A percentile compares a stretch with the other conserved stretches of the same genome.
phyloP scores from a whole-genome alignment of 2,113 vertebrate genomes.

The Urocolius indicus region DNA sequence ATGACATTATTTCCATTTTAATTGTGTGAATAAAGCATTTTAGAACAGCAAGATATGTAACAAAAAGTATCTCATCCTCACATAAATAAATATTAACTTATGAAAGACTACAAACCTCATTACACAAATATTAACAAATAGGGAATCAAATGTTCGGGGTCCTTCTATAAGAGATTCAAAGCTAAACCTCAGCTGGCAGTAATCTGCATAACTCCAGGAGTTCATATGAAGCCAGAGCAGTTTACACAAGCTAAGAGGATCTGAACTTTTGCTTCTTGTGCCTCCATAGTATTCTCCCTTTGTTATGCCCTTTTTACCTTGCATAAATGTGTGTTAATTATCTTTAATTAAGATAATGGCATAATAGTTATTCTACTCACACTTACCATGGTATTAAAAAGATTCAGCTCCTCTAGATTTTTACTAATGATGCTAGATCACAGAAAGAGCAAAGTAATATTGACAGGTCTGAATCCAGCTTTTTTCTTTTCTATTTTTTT shows the following conservation, averaged over 20 bases:
- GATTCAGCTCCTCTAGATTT: neutral
- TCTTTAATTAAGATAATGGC: slow-evolving; percentile 34
- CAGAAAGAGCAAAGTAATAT: neutral
- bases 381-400: neutral
- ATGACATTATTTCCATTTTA: neutral
- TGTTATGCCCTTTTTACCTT: slow-evolving; percentile 49
- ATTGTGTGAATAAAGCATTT: neutral
- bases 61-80: neutral
- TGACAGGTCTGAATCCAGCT: neutral
- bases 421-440: neutral
- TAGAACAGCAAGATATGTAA: neutral
- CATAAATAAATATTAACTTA: neutral
- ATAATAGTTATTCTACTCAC: slow-evolving; percentile 30
- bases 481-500: accelerated
- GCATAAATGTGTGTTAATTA: slow-evolving; percentile 51
- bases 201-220: neutral
- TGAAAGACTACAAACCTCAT: neutral
- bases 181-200: neutral
- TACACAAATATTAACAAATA: neutral
- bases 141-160: neutral
- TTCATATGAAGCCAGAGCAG: neutral
- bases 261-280: slow-evolving; percentile 39
- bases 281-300: slow-evolving; percentile 19
- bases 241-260: neutral
- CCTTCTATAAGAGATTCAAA: neutral